Conservation (phyloP, 2,888 invertebrate genomes). For the Eupithecia inturbata region DNA sequence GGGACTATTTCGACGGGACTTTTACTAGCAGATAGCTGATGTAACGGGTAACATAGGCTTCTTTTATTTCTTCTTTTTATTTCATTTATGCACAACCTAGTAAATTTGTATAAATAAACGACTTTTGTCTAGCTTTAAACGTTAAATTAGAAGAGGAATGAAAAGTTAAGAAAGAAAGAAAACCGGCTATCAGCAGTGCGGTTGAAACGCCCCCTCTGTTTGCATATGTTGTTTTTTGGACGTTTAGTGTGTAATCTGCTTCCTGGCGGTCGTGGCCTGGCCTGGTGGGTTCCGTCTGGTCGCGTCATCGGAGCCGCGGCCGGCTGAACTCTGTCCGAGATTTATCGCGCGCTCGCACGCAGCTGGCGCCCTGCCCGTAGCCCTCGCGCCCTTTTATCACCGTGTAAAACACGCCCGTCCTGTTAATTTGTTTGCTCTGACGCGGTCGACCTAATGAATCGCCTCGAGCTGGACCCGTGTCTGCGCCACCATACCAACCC, state of each 20-base stretch:
- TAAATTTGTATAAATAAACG: neutral
- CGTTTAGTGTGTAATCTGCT: slow-evolving; percentile 33
- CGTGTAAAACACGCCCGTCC: slow-evolving; percentile 78
- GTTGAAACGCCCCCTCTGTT: slow-evolving; percentile 29
- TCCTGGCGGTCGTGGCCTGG: slow-evolving; percentile 25
- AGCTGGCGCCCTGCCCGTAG: slow-evolving; percentile 70
- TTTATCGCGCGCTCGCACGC: slow-evolving; percentile 75
- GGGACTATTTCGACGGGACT: neutral
- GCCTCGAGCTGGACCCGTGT: slow-evolving; percentile 78
- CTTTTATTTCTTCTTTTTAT: neutral
- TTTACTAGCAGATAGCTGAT: neutral
- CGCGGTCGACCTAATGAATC: slow-evolving; percentile 82
- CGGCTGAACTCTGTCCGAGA: slow-evolving; percentile 58
- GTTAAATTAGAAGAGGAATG: neutral
- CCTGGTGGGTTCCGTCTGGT: slow-evolving; percentile 30
- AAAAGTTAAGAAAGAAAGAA: slow-evolving; percentile 13
- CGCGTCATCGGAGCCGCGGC: slow-evolving; percentile 17
- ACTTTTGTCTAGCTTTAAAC: neutral
- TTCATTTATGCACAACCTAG: no score
- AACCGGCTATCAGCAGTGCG: slow-evolving; percentile 29
- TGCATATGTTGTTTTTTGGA: slow-evolving; percentile 31
- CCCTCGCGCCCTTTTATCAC: slow-evolving; percentile 81
- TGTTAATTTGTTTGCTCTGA: slow-evolving; percentile 83
- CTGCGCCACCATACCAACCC: slow-evolving; percentile 59
- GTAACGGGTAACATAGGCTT: neutral